Evolutionary conservation across 2,113 vertebrate species (phyloP).

Genomic region (Pipa parva): DNA sequence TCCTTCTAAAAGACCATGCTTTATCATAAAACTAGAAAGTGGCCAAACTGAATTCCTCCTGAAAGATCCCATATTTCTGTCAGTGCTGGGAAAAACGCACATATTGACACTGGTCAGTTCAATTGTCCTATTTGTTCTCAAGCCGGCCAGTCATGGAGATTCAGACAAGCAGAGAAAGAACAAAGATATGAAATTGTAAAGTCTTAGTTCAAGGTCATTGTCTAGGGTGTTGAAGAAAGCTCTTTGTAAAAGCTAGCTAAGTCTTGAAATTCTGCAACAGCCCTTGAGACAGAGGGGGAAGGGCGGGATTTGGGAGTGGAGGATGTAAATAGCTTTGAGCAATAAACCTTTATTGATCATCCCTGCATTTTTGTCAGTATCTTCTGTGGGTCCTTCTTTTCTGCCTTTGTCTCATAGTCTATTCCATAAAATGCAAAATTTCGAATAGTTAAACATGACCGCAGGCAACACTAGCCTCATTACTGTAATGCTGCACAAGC

Average conservation of each 20-base stretch:
- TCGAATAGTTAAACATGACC: no score
- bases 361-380: slow-evolving; percentile 33
- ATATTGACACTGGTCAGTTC: neutral
- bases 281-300: slow-evolving; percentile 38
- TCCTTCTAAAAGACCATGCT: no score
- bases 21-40: no score
- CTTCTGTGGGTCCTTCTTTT: slow-evolving; percentile 23
- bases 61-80: neutral
- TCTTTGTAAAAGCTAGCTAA: slow-evolving; percentile 38
- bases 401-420: neutral
- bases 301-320: slow-evolving; percentile 1
- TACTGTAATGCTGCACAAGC: no score
- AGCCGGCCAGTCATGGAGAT: neutral
- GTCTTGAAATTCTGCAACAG: slow-evolving; percentile 20
- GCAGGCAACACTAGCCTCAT: no score
- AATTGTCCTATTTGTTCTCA: neutral
- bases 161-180: slow-evolving; percentile 26
- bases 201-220: slow-evolving; percentile 40
- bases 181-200: slow-evolving; percentile 42
- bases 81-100: slow-evolving; percentile 4
- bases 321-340: slow-evolving; percentile 27
- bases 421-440: no score
- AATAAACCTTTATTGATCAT: slow-evolving; percentile 41
- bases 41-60: no score
- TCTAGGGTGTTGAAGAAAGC: slow-evolving; percentile 37